These are phyloP conservation scores for Cryptophagus acutangulus DNA, from an alignment of 2,888 invertebrate species.

Conservation along the genomic window DNA sequence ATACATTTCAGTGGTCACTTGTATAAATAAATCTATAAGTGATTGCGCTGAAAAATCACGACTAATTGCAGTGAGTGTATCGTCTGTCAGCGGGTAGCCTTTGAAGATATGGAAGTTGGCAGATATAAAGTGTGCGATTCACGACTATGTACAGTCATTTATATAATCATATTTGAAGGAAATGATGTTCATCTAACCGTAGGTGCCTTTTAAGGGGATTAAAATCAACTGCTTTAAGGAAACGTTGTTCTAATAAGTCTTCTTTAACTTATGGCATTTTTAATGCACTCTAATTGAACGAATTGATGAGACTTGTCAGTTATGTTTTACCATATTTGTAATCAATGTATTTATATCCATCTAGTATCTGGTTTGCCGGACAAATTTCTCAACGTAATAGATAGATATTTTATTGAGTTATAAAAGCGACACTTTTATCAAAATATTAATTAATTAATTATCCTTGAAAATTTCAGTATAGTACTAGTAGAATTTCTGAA, in stretches of 20 bases:
- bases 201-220: conserved; percentile 7
- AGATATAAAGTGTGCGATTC: conserved; percentile 18
- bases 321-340: conserved; percentile 4
- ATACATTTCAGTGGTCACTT: not conserved
- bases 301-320: conserved; percentile 1
- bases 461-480: too few relatives aligned
- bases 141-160: conserved; percentile 10
- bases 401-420: too few relatives aligned
- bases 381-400: too few relatives aligned
- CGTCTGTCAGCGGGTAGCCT: conserved; percentile 21
- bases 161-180: conserved; percentile 9
- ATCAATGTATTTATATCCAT: too few relatives aligned
- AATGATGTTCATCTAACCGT: conserved; percentile 8
- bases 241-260: conserved; percentile 3
- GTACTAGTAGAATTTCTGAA: too few relatives aligned
- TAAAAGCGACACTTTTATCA: too few relatives aligned
- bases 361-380: too few relatives aligned
- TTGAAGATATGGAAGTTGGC: conserved; percentile 22
- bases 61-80: conserved; percentile 23
- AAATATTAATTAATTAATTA: too few relatives aligned
- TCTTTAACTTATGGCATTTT: conserved; percentile 7
- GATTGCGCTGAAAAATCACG: conserved; percentile 15
- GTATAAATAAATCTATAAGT: not conserved
- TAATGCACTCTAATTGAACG: conserved; percentile 5
- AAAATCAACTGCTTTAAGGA: conserved; percentile 4